Percentiles rank a stretch among this genome's conserved stretches.
These are phyloP conservation scores for Procavia capensis DNA, from an alignment of 2,113 vertebrate species.

Conservation along the genomic window DNA sequence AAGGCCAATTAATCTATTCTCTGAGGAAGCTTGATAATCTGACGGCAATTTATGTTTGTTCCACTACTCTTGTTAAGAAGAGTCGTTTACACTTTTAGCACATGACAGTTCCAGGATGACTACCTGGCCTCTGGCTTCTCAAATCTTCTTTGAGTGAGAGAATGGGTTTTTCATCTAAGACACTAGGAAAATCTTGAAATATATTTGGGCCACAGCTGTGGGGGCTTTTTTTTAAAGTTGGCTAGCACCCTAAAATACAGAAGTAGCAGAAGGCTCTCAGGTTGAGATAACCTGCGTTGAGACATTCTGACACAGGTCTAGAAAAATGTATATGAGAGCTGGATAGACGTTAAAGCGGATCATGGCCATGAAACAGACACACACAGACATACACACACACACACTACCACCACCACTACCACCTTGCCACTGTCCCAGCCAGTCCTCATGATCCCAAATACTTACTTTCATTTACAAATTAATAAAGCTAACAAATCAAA, in stretches of 20 bases:
- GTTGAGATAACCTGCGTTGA: slow-evolving; percentile 37
- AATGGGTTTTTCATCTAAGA: background rate
- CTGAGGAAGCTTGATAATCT: slow-evolving; percentile 36
- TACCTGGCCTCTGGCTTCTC: background rate
- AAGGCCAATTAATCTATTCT: slow-evolving; percentile 28
- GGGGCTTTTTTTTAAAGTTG: slow-evolving; percentile 15
- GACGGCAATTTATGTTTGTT: background rate
- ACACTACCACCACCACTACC: background rate
- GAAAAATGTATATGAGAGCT: slow-evolving; percentile 22
- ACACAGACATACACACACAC: background rate
- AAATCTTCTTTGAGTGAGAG: background rate
- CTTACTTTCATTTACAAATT: slow-evolving; percentile 40
- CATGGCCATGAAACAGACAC: background rate
- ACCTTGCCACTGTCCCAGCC: background rate
- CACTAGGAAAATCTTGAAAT: slow-evolving; percentile 21
- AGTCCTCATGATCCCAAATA: slow-evolving; percentile 38
- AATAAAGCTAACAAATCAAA: slow-evolving; percentile 52
- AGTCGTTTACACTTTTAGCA: background rate
- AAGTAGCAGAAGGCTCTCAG: slow-evolving; percentile 13
- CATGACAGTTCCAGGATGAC: background rate
- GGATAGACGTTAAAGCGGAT: background rate
- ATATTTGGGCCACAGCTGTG: slow-evolving; percentile 14
- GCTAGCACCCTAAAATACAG: background rate
- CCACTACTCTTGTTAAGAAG: slow-evolving; percentile 18
- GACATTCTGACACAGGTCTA: slow-evolving; percentile 32